Evolutionary conservation across 1,140 invertebrate genomes (phyloP).

Genomic region (Asobara japonica): DNA sequence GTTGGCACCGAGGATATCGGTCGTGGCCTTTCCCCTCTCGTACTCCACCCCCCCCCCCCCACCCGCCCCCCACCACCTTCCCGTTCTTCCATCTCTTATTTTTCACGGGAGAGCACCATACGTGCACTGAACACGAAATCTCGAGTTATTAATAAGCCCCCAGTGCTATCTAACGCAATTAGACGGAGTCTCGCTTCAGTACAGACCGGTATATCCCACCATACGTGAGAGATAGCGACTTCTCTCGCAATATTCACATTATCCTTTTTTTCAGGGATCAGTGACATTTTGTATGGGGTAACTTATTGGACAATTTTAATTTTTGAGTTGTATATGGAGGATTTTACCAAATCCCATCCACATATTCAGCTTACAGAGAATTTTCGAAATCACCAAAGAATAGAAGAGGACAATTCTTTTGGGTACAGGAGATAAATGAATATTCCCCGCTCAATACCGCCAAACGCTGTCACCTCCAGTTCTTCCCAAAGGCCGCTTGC

Average conservation of each 20-base stretch:
- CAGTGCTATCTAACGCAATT: constrained; percentile 64
- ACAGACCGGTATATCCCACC: constrained; percentile 27
- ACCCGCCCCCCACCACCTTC: neutral
- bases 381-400: no score
- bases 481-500: no score
- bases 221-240: constrained; percentile 43
- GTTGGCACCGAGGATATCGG: constrained; percentile 19
- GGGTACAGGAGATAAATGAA: no score
- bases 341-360: no score
- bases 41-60: no score
- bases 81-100: neutral
- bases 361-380: no score
- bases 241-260: neutral
- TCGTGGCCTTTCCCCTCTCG: neutral
- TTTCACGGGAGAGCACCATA: neutral
- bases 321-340: no score
- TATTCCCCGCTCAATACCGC: no score
- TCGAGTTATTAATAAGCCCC: constrained; percentile 63
- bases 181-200: constrained; percentile 48
- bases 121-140: constrained; percentile 28
- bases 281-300: neutral
- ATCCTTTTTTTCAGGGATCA: neutral
- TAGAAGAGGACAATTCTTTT: no score
- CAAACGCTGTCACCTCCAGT: no score
- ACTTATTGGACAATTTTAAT: neutral